These are phyloP conservation scores for Suricata suricatta DNA, from an alignment of 2,113 vertebrate genomes.

Conservation along the genomic window DNA sequence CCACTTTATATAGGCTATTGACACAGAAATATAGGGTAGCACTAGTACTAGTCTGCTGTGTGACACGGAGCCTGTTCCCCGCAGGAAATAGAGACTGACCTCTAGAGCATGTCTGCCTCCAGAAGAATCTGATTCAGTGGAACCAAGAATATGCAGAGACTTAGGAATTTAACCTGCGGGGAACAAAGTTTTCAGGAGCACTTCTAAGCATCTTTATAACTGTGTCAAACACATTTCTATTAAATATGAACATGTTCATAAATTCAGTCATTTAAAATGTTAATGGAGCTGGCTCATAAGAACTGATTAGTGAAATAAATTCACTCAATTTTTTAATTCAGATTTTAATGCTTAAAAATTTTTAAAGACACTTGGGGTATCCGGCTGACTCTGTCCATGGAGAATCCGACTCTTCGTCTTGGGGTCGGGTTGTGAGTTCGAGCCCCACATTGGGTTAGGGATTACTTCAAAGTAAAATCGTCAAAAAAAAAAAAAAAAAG, in stretches of 20 bases:
- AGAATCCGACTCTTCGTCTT: background rate
- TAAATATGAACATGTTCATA: background rate
- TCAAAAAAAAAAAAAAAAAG: background rate
- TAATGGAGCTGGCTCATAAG: background rate
- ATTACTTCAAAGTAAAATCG: background rate
- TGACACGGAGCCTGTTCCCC: background rate
- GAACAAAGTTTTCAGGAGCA: background rate
- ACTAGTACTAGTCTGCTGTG: background rate
- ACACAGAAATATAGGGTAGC: background rate
- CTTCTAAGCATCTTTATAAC: background rate
- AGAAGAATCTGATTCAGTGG: background rate
- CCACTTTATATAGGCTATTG: background rate
- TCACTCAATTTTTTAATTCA: background rate
- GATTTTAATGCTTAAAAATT: background rate
- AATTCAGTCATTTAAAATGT: background rate
- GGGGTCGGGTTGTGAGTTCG: background rate
- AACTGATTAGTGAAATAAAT: slow-evolving; percentile 9
- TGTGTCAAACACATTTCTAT: background rate
- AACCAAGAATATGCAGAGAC: background rate
- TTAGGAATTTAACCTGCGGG: background rate
- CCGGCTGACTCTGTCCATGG: background rate
- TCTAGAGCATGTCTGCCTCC: background rate
- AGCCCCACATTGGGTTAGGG: background rate
- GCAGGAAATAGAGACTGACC: background rate
- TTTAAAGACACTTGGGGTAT: background rate